phyloP scores from a whole-genome alignment of 35 echinoderm and acorn worm genomes.

The Holothuria glaberrima region DNA sequence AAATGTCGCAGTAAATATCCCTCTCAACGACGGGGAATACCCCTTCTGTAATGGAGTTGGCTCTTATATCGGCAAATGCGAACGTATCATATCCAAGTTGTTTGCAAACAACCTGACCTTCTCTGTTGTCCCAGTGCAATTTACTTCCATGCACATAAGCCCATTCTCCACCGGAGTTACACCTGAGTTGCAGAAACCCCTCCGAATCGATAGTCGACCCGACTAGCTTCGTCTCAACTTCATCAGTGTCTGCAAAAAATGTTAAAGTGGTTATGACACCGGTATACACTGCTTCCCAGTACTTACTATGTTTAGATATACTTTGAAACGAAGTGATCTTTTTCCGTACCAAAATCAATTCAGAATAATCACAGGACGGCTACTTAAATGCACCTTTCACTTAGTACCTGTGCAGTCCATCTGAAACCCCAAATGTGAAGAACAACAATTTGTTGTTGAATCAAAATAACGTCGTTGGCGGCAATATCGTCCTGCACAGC shows the following conservation, averaged over 20 bases:
- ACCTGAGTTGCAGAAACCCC: not conserved
- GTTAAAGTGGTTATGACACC: too few species aligned
- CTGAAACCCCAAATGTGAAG: too few species aligned
- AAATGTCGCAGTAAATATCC: not conserved
- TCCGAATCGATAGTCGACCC: constrained; percentile 2
- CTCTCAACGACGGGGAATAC: constrained; percentile 9
- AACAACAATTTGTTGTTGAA: too few species aligned
- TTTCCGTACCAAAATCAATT: too few species aligned
- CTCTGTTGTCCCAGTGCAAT: not conserved
- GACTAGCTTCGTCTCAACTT: not conserved
- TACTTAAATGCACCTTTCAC: too few species aligned
- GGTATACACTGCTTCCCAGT: too few species aligned
- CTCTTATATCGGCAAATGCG: not conserved
- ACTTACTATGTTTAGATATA: too few species aligned
- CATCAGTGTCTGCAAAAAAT: not conserved
- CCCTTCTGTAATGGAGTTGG: not conserved
- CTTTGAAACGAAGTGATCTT: too few species aligned
- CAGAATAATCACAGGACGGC: too few species aligned
- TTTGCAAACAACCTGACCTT: not conserved
- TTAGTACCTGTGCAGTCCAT: too few species aligned
- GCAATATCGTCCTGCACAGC: too few species aligned
- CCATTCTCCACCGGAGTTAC: not conserved
- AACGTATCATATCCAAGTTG: constrained; percentile 15
- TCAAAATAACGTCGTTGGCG: too few species aligned
- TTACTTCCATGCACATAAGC: not conserved